Percentiles rank a stretch among this genome's conserved stretches.
Conservation (phyloP, 37 sponge, comb jelly and placozoan genomes). For the Diacarnus erythraeanus region DNA sequence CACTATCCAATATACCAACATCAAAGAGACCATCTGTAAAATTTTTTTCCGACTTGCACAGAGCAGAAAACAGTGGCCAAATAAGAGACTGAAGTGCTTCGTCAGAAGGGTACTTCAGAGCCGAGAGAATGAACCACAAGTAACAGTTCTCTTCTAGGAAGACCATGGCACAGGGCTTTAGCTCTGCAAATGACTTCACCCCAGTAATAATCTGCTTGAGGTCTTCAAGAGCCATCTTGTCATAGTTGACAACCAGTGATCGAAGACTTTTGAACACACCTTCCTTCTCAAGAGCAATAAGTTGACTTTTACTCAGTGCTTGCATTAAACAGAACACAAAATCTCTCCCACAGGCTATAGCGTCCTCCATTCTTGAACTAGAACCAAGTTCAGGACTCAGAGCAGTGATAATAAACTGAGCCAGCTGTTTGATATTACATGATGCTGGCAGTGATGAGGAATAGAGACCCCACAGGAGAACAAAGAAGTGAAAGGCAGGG, state of each 20-base stretch:
- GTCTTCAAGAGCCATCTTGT: constrained; percentile 7
- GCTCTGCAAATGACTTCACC: constrained; percentile 28
- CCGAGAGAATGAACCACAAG: constrained; percentile 29
- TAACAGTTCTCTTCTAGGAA: constrained; percentile 24
- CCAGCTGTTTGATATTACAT: constrained; percentile 23
- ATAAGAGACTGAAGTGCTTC: constrained; percentile 24
- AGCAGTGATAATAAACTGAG: constrained; percentile 16
- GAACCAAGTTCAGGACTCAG: constrained; percentile 5
- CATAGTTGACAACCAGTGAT: constrained; percentile 13
- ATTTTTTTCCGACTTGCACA: constrained; percentile 3
- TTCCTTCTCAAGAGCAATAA: constrained; percentile 28
- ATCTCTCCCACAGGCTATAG: constrained; percentile 18
- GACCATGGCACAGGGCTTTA: not conserved
- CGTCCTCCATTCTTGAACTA: not conserved
- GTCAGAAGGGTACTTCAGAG: constrained; percentile 28
- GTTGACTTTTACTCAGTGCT: constrained; percentile 15
- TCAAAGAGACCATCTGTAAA: constrained; percentile 7
- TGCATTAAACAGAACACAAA: constrained; percentile 27
- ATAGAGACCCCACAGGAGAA: constrained; percentile 27
- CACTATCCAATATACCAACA: not conserved
- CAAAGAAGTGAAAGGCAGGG: constrained; percentile 2
- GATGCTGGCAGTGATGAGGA: constrained; percentile 14
- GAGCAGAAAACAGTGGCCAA: constrained; percentile 36
- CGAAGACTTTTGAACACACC: constrained; percentile 33
- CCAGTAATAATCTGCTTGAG: constrained; percentile 30